Evolutionary conservation across 2,797 vertebrate species (phyloP).

Genomic region (Avahi laniger): DNA sequence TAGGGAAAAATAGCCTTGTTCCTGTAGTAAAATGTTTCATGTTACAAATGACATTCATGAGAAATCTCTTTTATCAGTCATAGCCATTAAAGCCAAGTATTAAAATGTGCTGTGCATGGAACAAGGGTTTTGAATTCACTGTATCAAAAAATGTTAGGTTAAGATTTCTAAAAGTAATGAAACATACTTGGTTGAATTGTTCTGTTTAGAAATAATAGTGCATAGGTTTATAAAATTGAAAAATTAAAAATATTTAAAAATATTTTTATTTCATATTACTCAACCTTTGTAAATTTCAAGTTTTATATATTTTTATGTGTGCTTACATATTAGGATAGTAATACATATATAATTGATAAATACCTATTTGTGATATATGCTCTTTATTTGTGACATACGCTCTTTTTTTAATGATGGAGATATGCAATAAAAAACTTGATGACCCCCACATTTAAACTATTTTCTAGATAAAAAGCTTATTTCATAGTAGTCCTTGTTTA

Average conservation of each 20-base stretch:
- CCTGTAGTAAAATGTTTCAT: neutral
- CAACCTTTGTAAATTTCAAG: neutral
- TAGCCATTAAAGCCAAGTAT: neutral
- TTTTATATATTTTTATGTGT: neutral
- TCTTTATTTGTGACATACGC: too few species aligned
- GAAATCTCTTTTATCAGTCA: neutral
- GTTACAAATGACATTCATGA: neutral
- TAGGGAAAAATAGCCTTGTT: neutral
- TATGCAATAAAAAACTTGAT: neutral
- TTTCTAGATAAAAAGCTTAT: neutral
- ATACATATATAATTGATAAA: neutral
- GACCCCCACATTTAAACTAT: neutral
- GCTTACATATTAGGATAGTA: neutral
- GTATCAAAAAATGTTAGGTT: neutral
- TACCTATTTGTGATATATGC: neutral
- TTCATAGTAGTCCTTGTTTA: neutral
- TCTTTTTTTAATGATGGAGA: neutral
- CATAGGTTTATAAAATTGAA: neutral
- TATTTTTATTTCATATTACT: neutral
- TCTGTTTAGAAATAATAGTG: neutral
- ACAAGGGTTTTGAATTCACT: neutral
- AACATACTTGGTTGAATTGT: neutral
- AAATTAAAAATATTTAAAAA: neutral
- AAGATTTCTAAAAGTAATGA: neutral
- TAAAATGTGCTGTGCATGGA: neutral